Base-by-base conservation (phyloP, 2,888 invertebrate species). In the Bruchidius siliquastri region DNA sequence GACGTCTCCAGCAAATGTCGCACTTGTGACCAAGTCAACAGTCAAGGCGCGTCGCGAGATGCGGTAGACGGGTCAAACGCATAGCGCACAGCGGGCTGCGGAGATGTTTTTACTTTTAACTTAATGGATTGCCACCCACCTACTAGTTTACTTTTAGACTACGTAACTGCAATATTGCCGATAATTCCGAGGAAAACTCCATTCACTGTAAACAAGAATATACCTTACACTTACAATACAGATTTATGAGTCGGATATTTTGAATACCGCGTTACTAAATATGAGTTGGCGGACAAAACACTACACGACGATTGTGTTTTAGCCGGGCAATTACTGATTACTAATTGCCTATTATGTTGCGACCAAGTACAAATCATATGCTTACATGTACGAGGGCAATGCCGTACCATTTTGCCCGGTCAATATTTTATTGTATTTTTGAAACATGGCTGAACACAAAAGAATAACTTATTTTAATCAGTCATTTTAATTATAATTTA, bases 81-180 rank as follows among this genome's bases (percentile, higher is more conserved):
- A 68, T 66, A 67, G 74, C 74, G 72, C 72, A 74, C 72, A 74
- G 73, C 77, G 74, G 77, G 77, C 76, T 74, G 78, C 77, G 74
- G 77, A 80, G 77, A 78, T 78, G 76, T 80, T 77, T 76, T 77
- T 77, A 74, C 76, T 75, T 77, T 74, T 71, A 69, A 76, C 76
- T 80, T 77, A 79, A 80, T 79, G 78, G 77, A 77, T 80, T 79
- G 76, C 80, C 79, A 79, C 80, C 80, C 79, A 80, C 79, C 77
- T 75, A 74, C 74, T 76, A 75, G 75, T 78, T 78, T 76, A 78
- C 77, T 79, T 79, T 78, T 79, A 79, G 77, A 77, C 75, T 76
- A 73, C 73, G 74, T 75, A 76, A 76, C 75, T 76, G 75, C 73
- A 74, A 75, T 76, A 77, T 74, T 77, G 73, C 72, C 73, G 73